Evolutionary conservation across 2,797 vertebrate species (phyloP), one percentile per base, ranked within the genome.

Genomic region (Alfaro cultratus): DNA sequence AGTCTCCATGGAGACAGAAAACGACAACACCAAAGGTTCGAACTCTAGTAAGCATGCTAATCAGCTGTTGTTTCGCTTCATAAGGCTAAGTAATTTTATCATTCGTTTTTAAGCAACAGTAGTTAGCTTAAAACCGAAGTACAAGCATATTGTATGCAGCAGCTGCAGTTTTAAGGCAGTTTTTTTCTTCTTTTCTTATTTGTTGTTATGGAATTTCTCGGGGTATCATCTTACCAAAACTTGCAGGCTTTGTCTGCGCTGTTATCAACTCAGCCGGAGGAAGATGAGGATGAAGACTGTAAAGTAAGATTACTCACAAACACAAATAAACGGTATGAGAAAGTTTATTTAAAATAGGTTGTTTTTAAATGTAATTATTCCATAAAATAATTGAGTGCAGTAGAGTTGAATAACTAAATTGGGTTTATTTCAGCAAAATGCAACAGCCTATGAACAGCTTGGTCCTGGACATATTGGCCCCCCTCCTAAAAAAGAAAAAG

Each of bases 381-480:
- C 4, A n/a, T 70, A 23, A 11, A 41, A 18, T n/a, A n/a, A n/a
- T n/a, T 41, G 36, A 36, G 5, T 23, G 21, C 10, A 45, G 18
- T 1, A 31, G 5, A 13, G 70, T 36, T 77, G 5, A 57, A 53
- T 0, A 10, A 39, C 77, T 34, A 39, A 46, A 1, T 15, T 55
- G 36, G 23, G 11, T n/a, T 0, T 80, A 49, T 83, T 55, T 78
- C n/a, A 68, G 73, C 81, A 95, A 94, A 90, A 73, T 31, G 76
- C n/a, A 5, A 1, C 78, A 8, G 15, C 82, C 2, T 67, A 7
- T 79, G 87, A 87, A 46, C 26, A 18, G 5, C 45, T 95, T 80
- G 88, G 86, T 55, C 95, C 95, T 18, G 94, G 95, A 90, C 74
- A 94, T 41, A 92, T 96, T 4, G 95, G 94, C 0, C 87, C 90